Evolutionary conservation across 2,797 vertebrate species (phyloP).

Genomic region (Lerista edwardsae): DNA sequence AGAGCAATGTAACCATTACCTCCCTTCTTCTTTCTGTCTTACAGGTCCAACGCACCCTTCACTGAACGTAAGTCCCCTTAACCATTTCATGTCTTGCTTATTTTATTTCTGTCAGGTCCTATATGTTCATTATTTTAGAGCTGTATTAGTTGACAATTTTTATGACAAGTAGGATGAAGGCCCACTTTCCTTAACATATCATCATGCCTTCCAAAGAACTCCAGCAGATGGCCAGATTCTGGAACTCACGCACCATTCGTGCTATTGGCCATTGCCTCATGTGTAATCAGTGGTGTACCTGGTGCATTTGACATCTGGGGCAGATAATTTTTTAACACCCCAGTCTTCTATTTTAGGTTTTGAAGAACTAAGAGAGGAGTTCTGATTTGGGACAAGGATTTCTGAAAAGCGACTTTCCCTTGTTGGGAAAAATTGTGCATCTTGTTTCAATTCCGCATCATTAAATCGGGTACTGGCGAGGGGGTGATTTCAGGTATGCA

Average conservation of each 20-base stretch:
- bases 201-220: background rate
- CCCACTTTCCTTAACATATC: too few species aligned
- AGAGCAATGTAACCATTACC: background rate
- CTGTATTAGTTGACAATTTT: too few species aligned
- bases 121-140: background rate
- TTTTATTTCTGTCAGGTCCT: background rate
- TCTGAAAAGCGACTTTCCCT: too few species aligned
- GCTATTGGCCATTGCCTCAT: background rate
- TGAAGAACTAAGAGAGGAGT: too few species aligned
- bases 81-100: background rate
- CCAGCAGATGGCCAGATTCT: background rate
- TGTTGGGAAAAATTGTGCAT: too few species aligned
- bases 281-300: background rate
- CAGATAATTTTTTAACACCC: too few species aligned
- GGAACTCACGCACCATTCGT: background rate
- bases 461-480: background rate
- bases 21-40: conserved; percentile 54
- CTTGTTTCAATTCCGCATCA: background rate
- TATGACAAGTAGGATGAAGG: too few species aligned
- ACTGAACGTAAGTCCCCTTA: conserved; percentile 74
- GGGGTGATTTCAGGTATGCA: background rate
- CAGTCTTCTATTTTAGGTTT: too few species aligned
- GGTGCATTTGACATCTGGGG: too few species aligned
- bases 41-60: conserved; percentile 82
- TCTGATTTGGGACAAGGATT: too few species aligned